Evolutionary conservation across 1,140 invertebrate genomes (phyloP).

Genomic region (Drosophila suzukii): DNA sequence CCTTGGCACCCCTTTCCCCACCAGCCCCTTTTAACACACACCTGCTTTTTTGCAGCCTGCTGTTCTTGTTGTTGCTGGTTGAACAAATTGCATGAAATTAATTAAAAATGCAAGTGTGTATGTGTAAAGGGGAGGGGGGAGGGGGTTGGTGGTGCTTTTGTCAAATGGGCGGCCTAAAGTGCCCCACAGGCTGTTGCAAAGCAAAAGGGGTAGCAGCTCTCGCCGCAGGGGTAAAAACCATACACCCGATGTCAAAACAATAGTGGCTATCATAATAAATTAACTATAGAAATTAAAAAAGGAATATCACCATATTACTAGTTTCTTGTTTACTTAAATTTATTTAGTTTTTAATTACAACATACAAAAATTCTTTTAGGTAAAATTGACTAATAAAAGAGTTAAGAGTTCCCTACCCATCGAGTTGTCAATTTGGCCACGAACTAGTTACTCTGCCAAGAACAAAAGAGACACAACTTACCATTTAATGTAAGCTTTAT

Average conservation of each 20-base stretch:
- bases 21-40: conserved; percentile 12
- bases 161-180: conserved; percentile 77
- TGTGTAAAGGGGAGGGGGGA: conserved; percentile 2
- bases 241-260: conserved; percentile 8
- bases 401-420: too few species aligned
- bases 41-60: conserved; percentile 17
- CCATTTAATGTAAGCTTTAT: too few species aligned
- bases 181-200: conserved; percentile 69
- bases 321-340: too few species aligned
- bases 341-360: too few species aligned
- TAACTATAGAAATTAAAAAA: neutral
- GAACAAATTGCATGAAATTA: conserved; percentile 82
- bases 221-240: neutral
- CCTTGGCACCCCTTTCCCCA: neutral
- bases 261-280: neutral
- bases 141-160: conserved; percentile 49
- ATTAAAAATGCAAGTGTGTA: conserved; percentile 75
- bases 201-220: conserved; percentile 16
- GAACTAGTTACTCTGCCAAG: too few species aligned
- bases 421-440: too few species aligned
- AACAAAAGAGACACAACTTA: too few species aligned
- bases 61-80: conserved; percentile 35
- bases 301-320: neutral
- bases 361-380: too few species aligned
- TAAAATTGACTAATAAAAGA: too few species aligned